A percentile compares a stretch with the other conserved stretches of the same genome.
Evolutionary conservation across 1,140 invertebrate species (phyloP).

Genomic region (Drosophila sechellia): DNA sequence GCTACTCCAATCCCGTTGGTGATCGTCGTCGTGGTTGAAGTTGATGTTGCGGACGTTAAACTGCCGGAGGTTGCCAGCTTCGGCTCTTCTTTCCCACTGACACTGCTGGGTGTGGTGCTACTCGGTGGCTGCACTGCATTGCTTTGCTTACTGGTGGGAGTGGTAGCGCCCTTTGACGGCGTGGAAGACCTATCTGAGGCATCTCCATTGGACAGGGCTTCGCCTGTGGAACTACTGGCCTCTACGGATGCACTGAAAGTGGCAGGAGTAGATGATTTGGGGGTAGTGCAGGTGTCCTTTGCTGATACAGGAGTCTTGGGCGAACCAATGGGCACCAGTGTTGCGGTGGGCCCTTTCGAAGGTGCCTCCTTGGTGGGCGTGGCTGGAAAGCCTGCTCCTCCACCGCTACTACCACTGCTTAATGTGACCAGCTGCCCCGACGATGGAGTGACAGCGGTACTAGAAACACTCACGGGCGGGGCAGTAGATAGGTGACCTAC

Average conservation of each 20-base stretch:
- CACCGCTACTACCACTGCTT: constrained; percentile 38
- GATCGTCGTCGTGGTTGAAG: constrained; percentile 41
- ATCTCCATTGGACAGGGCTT: constrained; percentile 52
- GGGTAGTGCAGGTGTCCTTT: constrained; percentile 27
- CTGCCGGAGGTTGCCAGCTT: constrained; percentile 64
- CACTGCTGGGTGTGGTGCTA: constrained; percentile 61
- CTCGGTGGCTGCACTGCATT: constrained; percentile 54
- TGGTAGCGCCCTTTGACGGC: constrained; percentile 73
- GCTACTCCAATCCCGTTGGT: constrained; percentile 38
- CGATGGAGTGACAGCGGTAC: constrained; percentile 33
- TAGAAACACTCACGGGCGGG: constrained; percentile 40
- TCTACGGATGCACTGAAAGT: constrained; percentile 34
- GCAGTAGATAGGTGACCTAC: constrained; percentile 59
- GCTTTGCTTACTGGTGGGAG: constrained; percentile 68
- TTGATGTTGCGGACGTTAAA: constrained; percentile 74
- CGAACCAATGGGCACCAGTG: constrained; percentile 84
- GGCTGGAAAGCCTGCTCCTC: constrained; percentile 25
- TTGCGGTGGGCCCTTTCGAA: constrained; percentile 53
- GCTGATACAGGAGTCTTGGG: constrained; percentile 20
- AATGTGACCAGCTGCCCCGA: constrained; percentile 49
- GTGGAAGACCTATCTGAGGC: constrained; percentile 61
- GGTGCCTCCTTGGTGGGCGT: constrained; percentile 61
- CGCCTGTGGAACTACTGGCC: constrained; percentile 55
- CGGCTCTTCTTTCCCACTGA: constrained; percentile 56
- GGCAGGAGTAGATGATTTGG: constrained; percentile 11